A percentile compares a stretch with the other conserved stretches of the same genome.
Evolutionary conservation across 2,888 invertebrate genomes (phyloP).

Genomic region (Strigamia transsilvanica): DNA sequence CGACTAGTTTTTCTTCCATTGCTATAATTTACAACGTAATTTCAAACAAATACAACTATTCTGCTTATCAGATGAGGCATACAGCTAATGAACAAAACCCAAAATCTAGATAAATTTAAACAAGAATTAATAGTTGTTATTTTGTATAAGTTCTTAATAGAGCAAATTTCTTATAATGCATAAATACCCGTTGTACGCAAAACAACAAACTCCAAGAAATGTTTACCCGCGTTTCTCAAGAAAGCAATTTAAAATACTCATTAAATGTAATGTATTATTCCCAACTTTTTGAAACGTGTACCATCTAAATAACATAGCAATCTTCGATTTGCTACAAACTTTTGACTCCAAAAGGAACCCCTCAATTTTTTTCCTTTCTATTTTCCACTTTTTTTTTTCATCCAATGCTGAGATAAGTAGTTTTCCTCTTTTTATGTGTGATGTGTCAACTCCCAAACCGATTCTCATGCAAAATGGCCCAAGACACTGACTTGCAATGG

Average conservation of each 20-base stretch:
- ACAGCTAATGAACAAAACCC: too few relatives aligned
- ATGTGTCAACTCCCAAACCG: slow-evolving; percentile 46
- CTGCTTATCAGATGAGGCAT: too few relatives aligned
- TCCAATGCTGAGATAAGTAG: slow-evolving; percentile 51
- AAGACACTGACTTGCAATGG: slow-evolving; percentile 45
- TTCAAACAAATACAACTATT: too few relatives aligned
- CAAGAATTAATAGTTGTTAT: too few relatives aligned
- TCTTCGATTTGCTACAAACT: not conserved
- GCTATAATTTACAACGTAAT: too few relatives aligned
- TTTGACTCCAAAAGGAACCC: too few relatives aligned
- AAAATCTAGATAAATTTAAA: too few relatives aligned
- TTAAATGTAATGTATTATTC: not conserved
- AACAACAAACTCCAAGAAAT: not conserved
- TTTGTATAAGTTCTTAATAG: too few relatives aligned
- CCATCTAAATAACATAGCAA: not conserved
- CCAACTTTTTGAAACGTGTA: too few relatives aligned
- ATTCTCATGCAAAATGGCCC: slow-evolving; percentile 49
- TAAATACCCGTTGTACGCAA: too few relatives aligned
- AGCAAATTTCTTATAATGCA: too few relatives aligned
- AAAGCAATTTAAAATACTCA: not conserved
- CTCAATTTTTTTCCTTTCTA: not conserved
- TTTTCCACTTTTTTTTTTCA: slow-evolving; percentile 15
- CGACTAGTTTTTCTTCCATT: too few relatives aligned
- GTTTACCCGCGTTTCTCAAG: not conserved
- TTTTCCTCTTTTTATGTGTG: slow-evolving; percentile 51